Evolutionary conservation across 2,888 invertebrate genomes (phyloP).

Genomic region (Eupsilia transversa): DNA sequence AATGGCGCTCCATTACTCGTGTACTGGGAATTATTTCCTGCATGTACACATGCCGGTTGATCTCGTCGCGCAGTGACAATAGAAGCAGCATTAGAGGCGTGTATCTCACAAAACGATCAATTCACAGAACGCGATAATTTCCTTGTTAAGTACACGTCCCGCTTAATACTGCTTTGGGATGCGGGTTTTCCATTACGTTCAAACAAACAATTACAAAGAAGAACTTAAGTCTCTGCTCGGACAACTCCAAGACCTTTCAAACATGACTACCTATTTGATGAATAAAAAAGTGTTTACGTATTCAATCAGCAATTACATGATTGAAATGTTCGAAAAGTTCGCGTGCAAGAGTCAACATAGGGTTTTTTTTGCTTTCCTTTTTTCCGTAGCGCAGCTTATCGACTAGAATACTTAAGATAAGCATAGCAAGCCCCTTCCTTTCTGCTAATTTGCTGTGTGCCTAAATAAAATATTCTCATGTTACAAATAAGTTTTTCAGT

Average conservation of each 20-base stretch:
- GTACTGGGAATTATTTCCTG: constrained; percentile 81
- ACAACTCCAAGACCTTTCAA: constrained; percentile 4
- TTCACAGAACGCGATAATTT: constrained; percentile 59
- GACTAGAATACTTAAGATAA: constrained; percentile 39
- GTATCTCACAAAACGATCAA: constrained; percentile 59
- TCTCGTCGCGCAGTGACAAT: constrained; percentile 69
- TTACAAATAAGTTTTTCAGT: constrained; percentile 17
- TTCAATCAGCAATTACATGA: constrained; percentile 9
- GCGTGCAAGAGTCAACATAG: constrained; percentile 12
- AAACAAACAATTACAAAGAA: constrained; percentile 9
- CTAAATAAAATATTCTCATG: constrained; percentile 22
- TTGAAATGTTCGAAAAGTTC: constrained; percentile 30
- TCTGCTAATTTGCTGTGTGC: constrained; percentile 19
- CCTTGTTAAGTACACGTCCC: constrained; percentile 48
- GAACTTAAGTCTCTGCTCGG: constrained; percentile 8
- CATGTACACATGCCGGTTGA: constrained; percentile 71
- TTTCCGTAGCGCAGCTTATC: constrained; percentile 28
- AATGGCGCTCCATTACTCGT: constrained; percentile 79
- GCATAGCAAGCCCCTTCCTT: constrained; percentile 28
- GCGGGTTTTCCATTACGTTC: constrained; percentile 49
- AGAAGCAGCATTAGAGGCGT: constrained; percentile 37
- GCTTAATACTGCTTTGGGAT: constrained; percentile 11
- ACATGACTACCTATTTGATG: constrained; percentile 3
- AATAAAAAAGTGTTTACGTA: constrained; percentile 23
- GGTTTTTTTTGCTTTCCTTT: constrained; percentile 24